Percentiles rank a stretch among this genome's conserved stretches.
phyloP scores from a whole-genome alignment of 2,113 vertebrate species.

The Periophthalmodon schlosseri region DNA sequence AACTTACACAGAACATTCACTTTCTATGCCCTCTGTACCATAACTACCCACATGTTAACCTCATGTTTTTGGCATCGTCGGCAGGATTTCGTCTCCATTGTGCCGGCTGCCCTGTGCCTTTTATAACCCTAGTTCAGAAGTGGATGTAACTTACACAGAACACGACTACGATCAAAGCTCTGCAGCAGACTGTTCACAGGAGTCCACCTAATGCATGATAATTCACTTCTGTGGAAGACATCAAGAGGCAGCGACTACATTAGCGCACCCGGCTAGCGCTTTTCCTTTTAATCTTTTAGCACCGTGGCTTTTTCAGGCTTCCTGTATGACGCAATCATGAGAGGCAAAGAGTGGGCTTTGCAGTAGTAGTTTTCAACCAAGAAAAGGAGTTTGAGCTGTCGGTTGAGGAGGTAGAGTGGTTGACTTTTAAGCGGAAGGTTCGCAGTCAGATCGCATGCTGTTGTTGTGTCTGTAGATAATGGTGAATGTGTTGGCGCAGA shows the following conservation, averaged over 20 bases:
- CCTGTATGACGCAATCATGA: background rate
- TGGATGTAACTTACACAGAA: background rate
- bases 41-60: background rate
- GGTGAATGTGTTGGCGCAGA: too few species aligned
- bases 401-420: background rate
- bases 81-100: background rate
- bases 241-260: constrained; percentile 4
- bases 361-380: background rate
- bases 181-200: background rate
- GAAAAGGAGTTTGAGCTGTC: background rate
- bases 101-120: background rate
- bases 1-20: background rate
- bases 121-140: background rate
- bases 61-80: background rate
- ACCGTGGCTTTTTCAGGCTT: background rate
- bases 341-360: background rate
- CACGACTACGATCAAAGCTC: constrained; percentile 24
- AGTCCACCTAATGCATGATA: constrained; percentile 22
- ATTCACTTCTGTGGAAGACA: constrained; percentile 2
- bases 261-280: background rate
- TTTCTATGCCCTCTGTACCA: background rate
- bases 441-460: background rate
- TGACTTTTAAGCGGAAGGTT: background rate
- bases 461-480: too few species aligned
- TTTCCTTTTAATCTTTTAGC: constrained; percentile 3